phyloP scores from a whole-genome alignment of 2,888 invertebrate genomes.

The Caenorhabditis macrosperma region DNA sequence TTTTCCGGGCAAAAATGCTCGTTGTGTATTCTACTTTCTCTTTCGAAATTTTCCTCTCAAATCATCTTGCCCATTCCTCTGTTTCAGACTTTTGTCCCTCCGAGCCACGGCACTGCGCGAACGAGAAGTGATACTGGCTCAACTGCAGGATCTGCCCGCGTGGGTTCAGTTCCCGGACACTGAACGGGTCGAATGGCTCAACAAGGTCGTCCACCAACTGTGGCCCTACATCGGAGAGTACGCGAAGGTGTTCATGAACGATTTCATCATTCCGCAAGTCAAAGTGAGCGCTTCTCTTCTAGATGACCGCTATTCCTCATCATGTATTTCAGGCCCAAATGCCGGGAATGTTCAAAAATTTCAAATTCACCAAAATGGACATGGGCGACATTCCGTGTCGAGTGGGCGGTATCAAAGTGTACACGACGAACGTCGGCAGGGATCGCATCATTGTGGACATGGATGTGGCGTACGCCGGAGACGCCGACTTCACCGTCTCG shows the following conservation, averaged over 20 bases:
- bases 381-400: conserved; percentile 86
- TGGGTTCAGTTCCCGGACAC: conserved; percentile 81
- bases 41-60: too few species aligned
- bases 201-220: conserved; percentile 80
- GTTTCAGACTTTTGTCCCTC: conserved; percentile 60
- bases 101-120: conserved; percentile 72
- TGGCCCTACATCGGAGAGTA: conserved; percentile 98
- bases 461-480: conserved; percentile 95
- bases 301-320: neutral
- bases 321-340: conserved; percentile 84
- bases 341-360: conserved; percentile 89
- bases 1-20: too few species aligned
- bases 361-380: conserved; percentile 94
- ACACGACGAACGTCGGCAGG: conserved; percentile 90
- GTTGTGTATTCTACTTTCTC: too few species aligned
- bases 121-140: conserved; percentile 77
- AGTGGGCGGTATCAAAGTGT: conserved; percentile 84
- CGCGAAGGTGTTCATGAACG: conserved; percentile 88
- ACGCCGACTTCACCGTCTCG: conserved; percentile 94
- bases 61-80: neutral
- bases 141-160: conserved; percentile 79
- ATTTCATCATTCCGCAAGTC: conserved; percentile 89
- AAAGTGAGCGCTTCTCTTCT: conserved; percentile 38
- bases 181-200: conserved; percentile 80
- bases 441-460: conserved; percentile 96